Percentiles rank a stretch among this genome's conserved stretches.
Evolutionary conservation across 35 echinoderm and acorn worm genomes (phyloP).

Genomic region (Ptychodera flava): DNA sequence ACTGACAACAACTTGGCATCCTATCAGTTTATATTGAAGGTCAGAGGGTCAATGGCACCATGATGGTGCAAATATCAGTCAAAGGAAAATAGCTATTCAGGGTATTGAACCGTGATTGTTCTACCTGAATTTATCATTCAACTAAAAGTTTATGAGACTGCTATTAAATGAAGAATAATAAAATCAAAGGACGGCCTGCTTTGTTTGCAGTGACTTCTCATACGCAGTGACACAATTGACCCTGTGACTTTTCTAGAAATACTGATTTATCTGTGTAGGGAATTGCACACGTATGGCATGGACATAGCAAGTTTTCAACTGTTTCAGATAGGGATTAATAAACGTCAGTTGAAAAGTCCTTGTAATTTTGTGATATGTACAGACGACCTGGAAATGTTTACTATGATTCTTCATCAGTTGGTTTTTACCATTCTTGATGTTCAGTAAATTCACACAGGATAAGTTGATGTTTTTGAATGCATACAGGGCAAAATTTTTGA

Average conservation of each 20-base stretch:
- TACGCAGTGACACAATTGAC: background rate
- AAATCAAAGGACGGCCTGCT: background rate
- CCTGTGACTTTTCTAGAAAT: background rate
- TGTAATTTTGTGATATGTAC: too few relatives aligned
- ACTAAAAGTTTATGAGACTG: too few relatives aligned
- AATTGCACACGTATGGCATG: background rate
- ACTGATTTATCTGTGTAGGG: background rate
- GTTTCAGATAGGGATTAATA: too few relatives aligned
- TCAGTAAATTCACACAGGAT: too few relatives aligned
- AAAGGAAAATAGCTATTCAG: background rate
- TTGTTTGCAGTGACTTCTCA: background rate
- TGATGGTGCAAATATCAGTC: background rate
- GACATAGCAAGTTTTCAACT: too few relatives aligned
- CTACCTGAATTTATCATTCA: too few relatives aligned
- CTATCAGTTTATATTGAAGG: background rate
- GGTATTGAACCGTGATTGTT: background rate
- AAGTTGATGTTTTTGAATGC: too few relatives aligned
- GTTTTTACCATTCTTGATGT: too few relatives aligned
- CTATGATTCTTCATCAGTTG: too few relatives aligned
- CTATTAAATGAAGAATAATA: background rate
- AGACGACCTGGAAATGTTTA: too few relatives aligned
- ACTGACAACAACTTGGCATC: background rate
- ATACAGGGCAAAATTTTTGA: too few relatives aligned
- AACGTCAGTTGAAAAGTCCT: too few relatives aligned
- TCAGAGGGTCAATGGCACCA: background rate